Base-by-base conservation (phyloP, 2,888 invertebrate genomes). In the Diarsia dahlii region DNA sequence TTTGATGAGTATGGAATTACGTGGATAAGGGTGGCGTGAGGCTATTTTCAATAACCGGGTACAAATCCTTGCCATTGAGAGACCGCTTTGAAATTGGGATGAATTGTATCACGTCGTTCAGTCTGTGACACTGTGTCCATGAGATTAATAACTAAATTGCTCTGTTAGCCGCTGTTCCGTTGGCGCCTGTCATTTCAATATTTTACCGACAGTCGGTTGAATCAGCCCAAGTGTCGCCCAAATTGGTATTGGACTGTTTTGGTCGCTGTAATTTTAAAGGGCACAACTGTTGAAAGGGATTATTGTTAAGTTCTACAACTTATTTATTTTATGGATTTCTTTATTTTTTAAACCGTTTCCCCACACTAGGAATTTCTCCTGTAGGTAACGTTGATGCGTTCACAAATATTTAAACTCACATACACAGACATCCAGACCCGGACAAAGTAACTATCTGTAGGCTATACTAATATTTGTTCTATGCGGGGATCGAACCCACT, bases 91-190 rank as follows among this genome's bases (percentile, higher is more conserved):
- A 78, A 66, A 66, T 74, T 74, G 58, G 52, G 39, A 60, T 74
- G 50, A 65, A 78, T 67, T 67, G n/a, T 50, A 64, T 48, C 58
- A 74, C 58, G 58, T 68, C 52, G 34, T 74, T 45, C 64, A 62
- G 64, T 48, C 63, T 48, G 68, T 28, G 28, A 28, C 28, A 28
- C 28, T 28, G 28, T 66, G 77, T 77, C 52, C 71, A 58, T 80
- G 81, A 70, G 71, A 62, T 81, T 76, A 77, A 66, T 66, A 72
- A 77, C 50, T 80, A 81, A 81, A 81, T 81, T 81, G 81, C 52
- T 81, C 50, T 70, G 81, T 77, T 66, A 70, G 66, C 66, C 70
- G 64, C 80, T 12, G 69, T 72, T 72, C 72, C 72, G 77, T 81
- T 63, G 66, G 77, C 76, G 69, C 80, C 46, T 80, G 76, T 81